Evolutionary conservation across 2,113 vertebrate species (phyloP), one percentile per base, ranked within the genome.

Genomic region (Psilopogon haemacephalus): DNA sequence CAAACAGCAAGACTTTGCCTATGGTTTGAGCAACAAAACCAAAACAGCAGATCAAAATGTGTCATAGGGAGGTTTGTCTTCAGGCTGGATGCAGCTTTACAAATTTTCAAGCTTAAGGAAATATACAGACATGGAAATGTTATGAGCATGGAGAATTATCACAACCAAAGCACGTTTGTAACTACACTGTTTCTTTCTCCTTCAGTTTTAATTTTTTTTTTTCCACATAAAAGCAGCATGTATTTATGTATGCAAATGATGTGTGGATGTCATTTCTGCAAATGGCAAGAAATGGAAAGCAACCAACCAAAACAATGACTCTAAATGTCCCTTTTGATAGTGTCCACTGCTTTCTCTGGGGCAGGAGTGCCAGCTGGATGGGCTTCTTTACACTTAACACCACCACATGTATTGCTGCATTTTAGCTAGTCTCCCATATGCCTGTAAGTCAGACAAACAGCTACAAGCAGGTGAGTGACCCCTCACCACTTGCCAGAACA

Each of bases 81-180:
- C 76, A 95, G 80, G 93, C 90, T 95, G 95, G 91, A 96, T 97
- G 91, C 52, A 64, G 82, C 23, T 82, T 94, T 95, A 92, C 60
- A 83, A 84, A 87, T 91, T 94, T 93, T 97, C 50, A 94, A 97
- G 90, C 94, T 97, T 93, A 76, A 96, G 86, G 70, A 96, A 90
- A 94, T 84, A 96, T 9, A 97, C 50, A 13, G 81, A 87, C 94
- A 97, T 97, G 97, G 81, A 97, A 96, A 95, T 95, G 92, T 90
- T 91, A 97, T 70, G 71, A 95, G 91, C 80, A 90, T 11, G 93
- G 46, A 93, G 93, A 95, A 92, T 93, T 70, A 91, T 84, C 91
- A 94, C 65, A 95, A 84, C 77, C 62, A 95, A 96, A 95, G 93
- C 86, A 93, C 75, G 83, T 89, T 84, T 88, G 64, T 84, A 90